Conservation (phyloP, 1,140 invertebrate species). For the Papilio polyxenes region DNA sequence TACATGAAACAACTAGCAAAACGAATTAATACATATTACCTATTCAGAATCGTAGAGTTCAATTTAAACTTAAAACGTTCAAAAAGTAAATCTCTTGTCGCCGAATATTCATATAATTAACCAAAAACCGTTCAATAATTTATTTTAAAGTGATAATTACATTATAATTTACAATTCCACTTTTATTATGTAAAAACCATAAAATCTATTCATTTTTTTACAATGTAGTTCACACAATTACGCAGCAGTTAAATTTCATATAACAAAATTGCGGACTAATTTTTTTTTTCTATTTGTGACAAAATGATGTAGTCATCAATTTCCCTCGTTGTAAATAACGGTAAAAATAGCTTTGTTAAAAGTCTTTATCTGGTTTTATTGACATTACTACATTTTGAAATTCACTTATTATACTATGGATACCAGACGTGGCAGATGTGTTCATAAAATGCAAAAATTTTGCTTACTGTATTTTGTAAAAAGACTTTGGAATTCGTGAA, state of each 20-base stretch:
- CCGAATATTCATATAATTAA: neutral
- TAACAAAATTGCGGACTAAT: neutral
- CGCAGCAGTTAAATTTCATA: neutral
- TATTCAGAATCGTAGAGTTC: neutral
- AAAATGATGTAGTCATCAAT: slow-evolving; percentile 3
- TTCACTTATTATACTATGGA: neutral
- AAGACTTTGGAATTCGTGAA: neutral
- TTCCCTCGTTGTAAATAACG: neutral
- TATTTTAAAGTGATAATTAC: neutral
- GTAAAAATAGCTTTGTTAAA: neutral
- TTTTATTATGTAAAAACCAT: neutral
- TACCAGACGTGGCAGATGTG: neutral
- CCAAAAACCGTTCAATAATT: neutral
- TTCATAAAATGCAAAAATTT: neutral
- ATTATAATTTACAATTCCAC: neutral
- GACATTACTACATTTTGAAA: slow-evolving; percentile 9
- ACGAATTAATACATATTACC: neutral
- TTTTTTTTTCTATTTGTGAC: neutral
- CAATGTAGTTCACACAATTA: slow-evolving; percentile 12
- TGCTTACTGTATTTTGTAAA: neutral
- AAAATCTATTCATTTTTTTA: neutral
- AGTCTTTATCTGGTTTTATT: slow-evolving; percentile 2
- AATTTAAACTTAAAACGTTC: no score
- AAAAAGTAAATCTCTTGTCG: neutral
- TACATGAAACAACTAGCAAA: neutral